A percentile compares a stretch with the other conserved stretches of the same genome.
Evolutionary conservation across 2,888 invertebrate genomes (phyloP).

Genomic region (Amorpha juglandis): DNA sequence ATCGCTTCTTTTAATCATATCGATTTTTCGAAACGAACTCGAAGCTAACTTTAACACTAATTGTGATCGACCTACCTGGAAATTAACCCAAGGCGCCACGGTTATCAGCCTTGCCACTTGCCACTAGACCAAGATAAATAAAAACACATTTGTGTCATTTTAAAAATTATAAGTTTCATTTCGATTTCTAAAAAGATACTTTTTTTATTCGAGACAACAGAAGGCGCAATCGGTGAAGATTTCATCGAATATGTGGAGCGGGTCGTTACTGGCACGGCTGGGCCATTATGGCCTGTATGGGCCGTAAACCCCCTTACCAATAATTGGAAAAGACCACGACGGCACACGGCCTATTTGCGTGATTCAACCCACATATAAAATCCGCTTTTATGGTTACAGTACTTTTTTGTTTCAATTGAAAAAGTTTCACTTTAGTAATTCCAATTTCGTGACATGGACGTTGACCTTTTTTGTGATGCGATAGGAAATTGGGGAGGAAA

Average conservation of each 20-base stretch:
- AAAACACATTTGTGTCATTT: no score
- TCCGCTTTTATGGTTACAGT: background rate
- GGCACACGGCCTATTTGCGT: constrained; percentile 1
- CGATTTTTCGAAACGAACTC: no score
- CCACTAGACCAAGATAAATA: no score
- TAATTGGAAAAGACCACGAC: constrained; percentile 26
- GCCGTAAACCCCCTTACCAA: constrained; percentile 23
- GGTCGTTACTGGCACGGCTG: constrained; percentile 19
- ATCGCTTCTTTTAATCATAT: no score
- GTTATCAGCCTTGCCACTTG: no score
- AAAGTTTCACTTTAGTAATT: background rate
- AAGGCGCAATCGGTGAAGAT: constrained; percentile 8
- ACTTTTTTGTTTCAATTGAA: background rate
- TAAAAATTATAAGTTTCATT: no score
- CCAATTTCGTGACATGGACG: background rate
- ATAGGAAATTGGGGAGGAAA: no score
- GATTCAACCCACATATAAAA: constrained; percentile 16
- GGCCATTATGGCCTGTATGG: constrained; percentile 21
- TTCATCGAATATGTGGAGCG: constrained; percentile 17
- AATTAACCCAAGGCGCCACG: no score
- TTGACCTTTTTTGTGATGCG: background rate
- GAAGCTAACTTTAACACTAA: no score
- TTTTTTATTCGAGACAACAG: background rate
- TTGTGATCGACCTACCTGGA: no score
- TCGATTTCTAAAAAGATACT: background rate